Base-by-base conservation (phyloP, 1,140 invertebrate species). In the Zaprionus lachaisei region DNA sequence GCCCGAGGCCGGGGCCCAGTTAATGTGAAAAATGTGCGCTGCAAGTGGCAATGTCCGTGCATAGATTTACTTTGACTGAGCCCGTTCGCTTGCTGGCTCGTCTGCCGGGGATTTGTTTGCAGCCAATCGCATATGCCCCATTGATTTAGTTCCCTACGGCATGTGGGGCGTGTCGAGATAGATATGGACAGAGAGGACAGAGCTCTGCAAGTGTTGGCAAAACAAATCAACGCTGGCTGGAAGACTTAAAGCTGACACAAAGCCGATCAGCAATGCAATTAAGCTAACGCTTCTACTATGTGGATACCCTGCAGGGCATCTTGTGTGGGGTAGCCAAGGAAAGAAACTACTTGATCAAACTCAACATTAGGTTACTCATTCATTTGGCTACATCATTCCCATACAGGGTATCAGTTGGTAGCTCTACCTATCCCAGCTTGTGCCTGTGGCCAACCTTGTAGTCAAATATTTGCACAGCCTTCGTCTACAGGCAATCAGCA, bases 1-100 rank as follows among this genome's bases (percentile, higher is more conserved):
- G 41, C 41, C 56, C 11, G 47, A 24, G 20, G 49, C 31, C 22
- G 41, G 58, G 55, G 51, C 57, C 78, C 81, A 90, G 84, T 89
- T 89, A 89, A 89, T 89, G 85, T 89, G 81, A 89, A 82, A 89
- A 89, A 89, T 90, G 85, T 90, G 81, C 86, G 80, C 76, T 83
- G 72, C 82, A 86, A 86, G 73, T 77, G 83, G 67, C 80, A 28
- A 44, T 24, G 70, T 89, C 67, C 80, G 83, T 83, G 83, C 83
- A 89, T 87, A 83, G 84, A 87, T 83, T 80, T 89, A 64, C 69
- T 64, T 77, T 66, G 49, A 49, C 51, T 47, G 47, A 12, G 20
- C 31, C 5, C 7, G n/a, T 4, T 47, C n/a, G 6, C n/a, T 14
- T 12, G 37, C 26, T 74, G 34, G 54, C 44, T 71, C 14, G 31